Evolutionary conservation across 2,113 vertebrate species (phyloP), one percentile per base, ranked within the genome.

Genomic region (Maccullochella peelii): DNA sequence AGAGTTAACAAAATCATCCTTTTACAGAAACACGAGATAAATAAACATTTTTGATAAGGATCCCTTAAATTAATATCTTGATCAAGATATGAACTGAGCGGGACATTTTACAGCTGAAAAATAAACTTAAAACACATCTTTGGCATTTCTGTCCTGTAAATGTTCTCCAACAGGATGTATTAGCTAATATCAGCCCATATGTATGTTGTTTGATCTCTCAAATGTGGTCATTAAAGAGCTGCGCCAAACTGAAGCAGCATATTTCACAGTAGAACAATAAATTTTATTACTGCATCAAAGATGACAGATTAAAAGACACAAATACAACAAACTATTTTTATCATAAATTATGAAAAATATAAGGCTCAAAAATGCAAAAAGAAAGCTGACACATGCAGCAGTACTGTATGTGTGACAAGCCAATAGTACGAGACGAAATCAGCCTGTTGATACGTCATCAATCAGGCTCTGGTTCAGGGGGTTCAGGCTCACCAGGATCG

Each of bases 401-500:
- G 67, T n/a, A 1, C 8, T 8, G 4, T 20, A 21, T 38, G 44
- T 20, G 30, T 20, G 55, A 58, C 27, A 40, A 25, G 7, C 0
- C 6, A 52, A 55, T 15, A 21, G 18, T 33, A 61, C 18, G 23
- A 4, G 27, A 36, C 11, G 36, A 44, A 36, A n/a, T 69, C 3
- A 21, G 33, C 36, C 59, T 63, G 20, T 36, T 65, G 62, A 40
- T 23, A 1, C 36, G 20, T 68, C 40, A 25, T 36, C 2, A 18
- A 12, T 23, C 52, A 54, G 52, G 21, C 14, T 62, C 14, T 8
- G 52, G 18, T 42, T 55, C 0, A 0, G 0, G 21, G 14, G 50
- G 23, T 50, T 47, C n/a, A 2, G 33, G 2, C 91, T 93, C 90
- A 99, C 98, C 98, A 99, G 82, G 98, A 98, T 63, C 96, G 95